Base-by-base conservation (phyloP, 2,797 vertebrate genomes). In the Melopsittacus undulatus region DNA sequence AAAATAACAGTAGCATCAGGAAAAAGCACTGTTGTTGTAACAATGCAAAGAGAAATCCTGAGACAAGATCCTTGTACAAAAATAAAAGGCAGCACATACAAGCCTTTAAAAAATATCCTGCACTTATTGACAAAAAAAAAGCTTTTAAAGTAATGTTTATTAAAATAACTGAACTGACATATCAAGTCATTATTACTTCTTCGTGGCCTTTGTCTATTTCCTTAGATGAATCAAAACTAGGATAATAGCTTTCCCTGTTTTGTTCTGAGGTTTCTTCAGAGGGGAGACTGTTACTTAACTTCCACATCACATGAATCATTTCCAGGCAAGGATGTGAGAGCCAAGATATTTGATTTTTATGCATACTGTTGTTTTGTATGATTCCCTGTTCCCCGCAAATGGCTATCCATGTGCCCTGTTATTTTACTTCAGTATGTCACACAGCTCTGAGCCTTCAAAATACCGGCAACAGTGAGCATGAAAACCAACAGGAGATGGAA, bases 71-170 rank as follows among this genome's bases (percentile, higher is more conserved):
- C 43, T 32, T 43, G 32, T 14, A 72, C 23, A 84, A 75, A 92
- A 95, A 79, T 83, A 84, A 92, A 89, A 91, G 38, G 20, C 40
- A 75, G 13, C 36, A 87, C n/a, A 27, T 40, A 32, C 4, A 7
- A 89, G 45, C 38, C 66, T 86, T 89, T 89, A 51, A 83, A 96
- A 93, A 92, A 78, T 69, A 89, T 15, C 73, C 68, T 91, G 29
- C 46, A 70, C 2, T 2, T 43, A 72, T 21, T 75, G 73, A 57
- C 57, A 68, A 80, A 95, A 34, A 95, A 34, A 96, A 89, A 67
- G 26, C 15, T 73, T 89, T 72, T 85, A 66, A 86, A 89, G 18
- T 51, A 6, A 42, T 84, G 72, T 22, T 74, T 80, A 13, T 94
- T 56, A 85, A 78, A 89, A 61, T 52, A 77, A 85, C 54, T 43